Percentiles rank a stretch among this genome's conserved stretches.
Conservation (phyloP, 92 coral and sea anemone species). For the Porites divaricata region DNA sequence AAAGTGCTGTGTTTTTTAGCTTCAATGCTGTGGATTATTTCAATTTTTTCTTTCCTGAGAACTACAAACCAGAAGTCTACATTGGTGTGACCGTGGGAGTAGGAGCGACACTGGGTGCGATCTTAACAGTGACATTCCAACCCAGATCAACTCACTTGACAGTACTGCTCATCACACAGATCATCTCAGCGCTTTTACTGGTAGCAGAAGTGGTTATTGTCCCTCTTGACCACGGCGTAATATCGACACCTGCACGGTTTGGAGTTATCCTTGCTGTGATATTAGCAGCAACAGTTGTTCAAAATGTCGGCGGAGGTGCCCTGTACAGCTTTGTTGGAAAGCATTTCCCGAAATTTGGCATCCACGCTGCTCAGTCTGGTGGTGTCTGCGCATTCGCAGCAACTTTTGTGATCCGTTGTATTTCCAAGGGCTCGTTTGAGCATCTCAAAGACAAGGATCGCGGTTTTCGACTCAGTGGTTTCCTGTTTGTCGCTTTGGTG, state of each 20-base stretch:
- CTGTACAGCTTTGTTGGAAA: slow-evolving; percentile 80
- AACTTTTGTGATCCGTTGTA: slow-evolving; percentile 85
- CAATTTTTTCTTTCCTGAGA: slow-evolving; percentile 86
- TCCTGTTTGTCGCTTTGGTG: slow-evolving; percentile 80
- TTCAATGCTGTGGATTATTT: slow-evolving; percentile 90
- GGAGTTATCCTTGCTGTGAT: slow-evolving; percentile 68
- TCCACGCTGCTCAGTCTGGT: slow-evolving; percentile 94
- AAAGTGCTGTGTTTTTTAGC: slow-evolving; percentile 86
- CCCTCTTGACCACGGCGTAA: slow-evolving; percentile 50
- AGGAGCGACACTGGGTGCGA: slow-evolving; percentile 82
- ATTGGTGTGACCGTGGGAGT: slow-evolving; percentile 83
- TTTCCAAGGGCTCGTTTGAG: slow-evolving; percentile 90
- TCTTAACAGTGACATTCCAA: slow-evolving; percentile 73
- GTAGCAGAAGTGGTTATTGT: slow-evolving; percentile 75
- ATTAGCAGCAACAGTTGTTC: slow-evolving; percentile 84
- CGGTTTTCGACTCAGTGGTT: slow-evolving; percentile 89
- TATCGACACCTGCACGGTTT: slow-evolving; percentile 69
- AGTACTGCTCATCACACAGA: slow-evolving; percentile 66
- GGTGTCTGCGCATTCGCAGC: slow-evolving; percentile 92
- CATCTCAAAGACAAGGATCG: slow-evolving; percentile 59
- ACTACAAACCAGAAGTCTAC: slow-evolving; percentile 90
- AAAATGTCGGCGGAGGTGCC: slow-evolving; percentile 89
- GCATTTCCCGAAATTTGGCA: slow-evolving; percentile 80
- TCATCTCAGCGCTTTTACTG: slow-evolving; percentile 69
- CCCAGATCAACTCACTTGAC: slow-evolving; percentile 62